Conservation (phyloP, 2,888 invertebrate species). For the Pilophorus perplexus region DNA sequence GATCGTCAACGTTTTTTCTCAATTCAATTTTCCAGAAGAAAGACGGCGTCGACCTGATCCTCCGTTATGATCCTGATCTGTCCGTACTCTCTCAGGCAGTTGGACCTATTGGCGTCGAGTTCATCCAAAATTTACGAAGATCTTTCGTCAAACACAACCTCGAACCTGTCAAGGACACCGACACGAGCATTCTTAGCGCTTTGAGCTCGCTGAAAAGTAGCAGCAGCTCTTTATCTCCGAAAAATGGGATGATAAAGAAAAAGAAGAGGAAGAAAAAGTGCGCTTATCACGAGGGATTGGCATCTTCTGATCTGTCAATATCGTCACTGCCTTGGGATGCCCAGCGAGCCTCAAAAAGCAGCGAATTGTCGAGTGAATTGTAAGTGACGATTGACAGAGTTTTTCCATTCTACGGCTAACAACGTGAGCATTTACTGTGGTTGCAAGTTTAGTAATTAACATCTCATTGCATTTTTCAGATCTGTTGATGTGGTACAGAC, state of each 20-base stretch:
- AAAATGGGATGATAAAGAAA: neutral
- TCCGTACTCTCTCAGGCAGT: neutral
- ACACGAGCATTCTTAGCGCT: neutral
- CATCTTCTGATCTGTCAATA: conserved; percentile 6
- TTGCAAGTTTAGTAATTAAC: neutral
- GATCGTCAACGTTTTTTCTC: too few relatives aligned
- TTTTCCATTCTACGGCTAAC: too few relatives aligned
- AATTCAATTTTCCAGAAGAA: conserved; percentile 36
- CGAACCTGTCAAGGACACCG: neutral
- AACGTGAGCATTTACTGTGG: too few relatives aligned
- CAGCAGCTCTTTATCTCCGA: neutral
- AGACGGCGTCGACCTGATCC: conserved; percentile 14
- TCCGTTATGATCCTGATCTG: conserved; percentile 30
- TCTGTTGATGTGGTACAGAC: neutral
- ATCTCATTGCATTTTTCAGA: too few relatives aligned
- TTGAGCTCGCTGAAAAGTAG: conserved; percentile 6
- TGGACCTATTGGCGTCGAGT: neutral
- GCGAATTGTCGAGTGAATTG: neutral
- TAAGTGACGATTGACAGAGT: neutral
- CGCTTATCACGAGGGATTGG: conserved; percentile 9
- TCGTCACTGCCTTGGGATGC: conserved; percentile 25
- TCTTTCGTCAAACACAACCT: neutral
- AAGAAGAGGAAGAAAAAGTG: conserved; percentile 9
- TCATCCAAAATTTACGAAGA: conserved; percentile 13
- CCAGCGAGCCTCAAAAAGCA: neutral